Evolutionary conservation across 1,140 invertebrate genomes (phyloP).

Genomic region (Achroia grisella): DNA sequence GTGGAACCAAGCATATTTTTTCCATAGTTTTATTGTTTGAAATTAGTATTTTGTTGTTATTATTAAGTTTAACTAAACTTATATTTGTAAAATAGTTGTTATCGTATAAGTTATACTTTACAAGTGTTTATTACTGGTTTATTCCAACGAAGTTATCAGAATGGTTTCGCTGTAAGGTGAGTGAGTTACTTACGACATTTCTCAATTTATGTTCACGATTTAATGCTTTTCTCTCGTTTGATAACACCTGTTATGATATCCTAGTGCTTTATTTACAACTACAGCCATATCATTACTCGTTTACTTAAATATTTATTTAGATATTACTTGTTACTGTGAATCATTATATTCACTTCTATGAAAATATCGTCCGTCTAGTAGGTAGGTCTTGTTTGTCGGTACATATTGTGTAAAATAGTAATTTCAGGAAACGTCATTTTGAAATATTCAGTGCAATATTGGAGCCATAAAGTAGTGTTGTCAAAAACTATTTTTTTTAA

Average conservation of each 20-base stretch:
- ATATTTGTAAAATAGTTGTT: slow-evolving; percentile 36
- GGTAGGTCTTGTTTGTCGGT: too few relatives aligned
- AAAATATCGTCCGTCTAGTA: too few relatives aligned
- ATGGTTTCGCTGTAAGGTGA: slow-evolving; percentile 35
- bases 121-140: slow-evolving; percentile 28
- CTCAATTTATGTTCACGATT: slow-evolving; percentile 7
- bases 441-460: too few relatives aligned
- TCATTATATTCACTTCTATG: too few relatives aligned
- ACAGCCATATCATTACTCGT: too few relatives aligned
- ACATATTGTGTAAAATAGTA: too few relatives aligned
- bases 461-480: too few relatives aligned
- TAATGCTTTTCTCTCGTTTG: slow-evolving; percentile 15
- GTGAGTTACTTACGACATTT: slow-evolving; percentile 13
- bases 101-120: slow-evolving; percentile 36
- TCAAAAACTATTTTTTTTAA: too few relatives aligned
- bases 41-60: slow-evolving; percentile 30
- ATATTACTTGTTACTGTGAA: too few relatives aligned
- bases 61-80: slow-evolving; percentile 40
- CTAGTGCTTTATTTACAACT: background rate
- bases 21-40: slow-evolving; percentile 36
- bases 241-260: slow-evolving; percentile 22
- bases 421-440: too few relatives aligned
- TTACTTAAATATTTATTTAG: too few relatives aligned
- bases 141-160: slow-evolving; percentile 23
- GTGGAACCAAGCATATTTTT: slow-evolving; percentile 24